A percentile compares a stretch with the other conserved stretches of the same genome.
phyloP scores from a whole-genome alignment of 2,113 vertebrate species.

The Empidonax traillii region DNA sequence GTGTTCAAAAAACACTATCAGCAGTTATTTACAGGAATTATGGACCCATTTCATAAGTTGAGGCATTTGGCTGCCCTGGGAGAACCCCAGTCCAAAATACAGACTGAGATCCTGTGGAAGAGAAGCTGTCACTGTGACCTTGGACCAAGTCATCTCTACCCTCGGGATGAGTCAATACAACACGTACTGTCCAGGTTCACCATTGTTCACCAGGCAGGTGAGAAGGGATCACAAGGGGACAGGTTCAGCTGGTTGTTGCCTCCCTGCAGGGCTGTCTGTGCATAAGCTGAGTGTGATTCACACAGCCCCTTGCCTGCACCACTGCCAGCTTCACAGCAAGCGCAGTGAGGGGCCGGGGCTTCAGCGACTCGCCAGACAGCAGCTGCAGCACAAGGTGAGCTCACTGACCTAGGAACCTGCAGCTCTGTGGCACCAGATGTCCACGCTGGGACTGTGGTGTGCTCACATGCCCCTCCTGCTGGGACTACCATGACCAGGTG shows the following conservation, averaged over 20 bases:
- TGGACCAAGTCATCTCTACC: neutral
- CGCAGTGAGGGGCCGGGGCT: accelerated
- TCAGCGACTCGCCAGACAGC: accelerated
- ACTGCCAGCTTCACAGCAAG: neutral
- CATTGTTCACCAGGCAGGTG: neutral
- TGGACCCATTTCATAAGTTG: neutral
- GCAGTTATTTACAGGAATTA: neutral
- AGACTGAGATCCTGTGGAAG: neutral
- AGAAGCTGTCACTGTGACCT: neutral
- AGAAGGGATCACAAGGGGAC: neutral
- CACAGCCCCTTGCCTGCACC: neutral
- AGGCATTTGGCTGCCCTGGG: neutral
- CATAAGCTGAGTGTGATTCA: neutral
- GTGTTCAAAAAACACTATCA: neutral
- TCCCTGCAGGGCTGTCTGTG: neutral
- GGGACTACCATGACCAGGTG: neutral
- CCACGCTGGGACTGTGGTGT: accelerated
- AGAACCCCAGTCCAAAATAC: neutral
- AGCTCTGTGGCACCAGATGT: accelerated
- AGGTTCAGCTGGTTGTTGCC: neutral
- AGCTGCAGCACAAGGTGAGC: neutral
- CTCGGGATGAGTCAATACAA: neutral
- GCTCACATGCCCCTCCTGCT: accelerated
- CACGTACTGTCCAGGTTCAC: neutral
- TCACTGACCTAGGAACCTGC: neutral